A percentile compares a stretch with the other conserved stretches of the same genome.
Conservation (phyloP, 2,797 vertebrate genomes). For the Natrix natrix region DNA sequence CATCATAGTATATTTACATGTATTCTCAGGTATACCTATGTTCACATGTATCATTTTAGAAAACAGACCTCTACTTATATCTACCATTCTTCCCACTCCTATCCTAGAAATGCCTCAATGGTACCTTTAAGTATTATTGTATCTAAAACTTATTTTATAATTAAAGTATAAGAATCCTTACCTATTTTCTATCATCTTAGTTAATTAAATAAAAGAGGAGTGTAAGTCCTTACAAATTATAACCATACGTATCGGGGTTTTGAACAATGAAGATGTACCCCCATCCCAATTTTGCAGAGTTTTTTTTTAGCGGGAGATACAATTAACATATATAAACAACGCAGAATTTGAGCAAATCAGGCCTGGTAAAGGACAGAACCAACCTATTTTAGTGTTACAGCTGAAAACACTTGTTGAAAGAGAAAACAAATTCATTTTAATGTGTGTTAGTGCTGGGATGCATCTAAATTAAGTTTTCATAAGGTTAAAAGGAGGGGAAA, state of each 20-base stretch:
- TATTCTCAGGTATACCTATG: neutral
- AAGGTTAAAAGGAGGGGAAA: constrained; percentile 9
- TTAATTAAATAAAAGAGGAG: neutral
- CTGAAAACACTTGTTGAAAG: neutral
- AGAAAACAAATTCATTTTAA: constrained; percentile 15
- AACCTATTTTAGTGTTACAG: neutral
- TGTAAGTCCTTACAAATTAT: neutral
- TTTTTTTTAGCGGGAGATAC: neutral
- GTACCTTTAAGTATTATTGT: neutral
- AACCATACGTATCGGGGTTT: neutral
- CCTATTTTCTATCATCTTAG: neutral
- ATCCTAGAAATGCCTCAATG: neutral
- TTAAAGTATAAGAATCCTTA: neutral
- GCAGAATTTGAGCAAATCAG: neutral
- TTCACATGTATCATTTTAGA: neutral
- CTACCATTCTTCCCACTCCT: neutral
- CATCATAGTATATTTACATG: neutral
- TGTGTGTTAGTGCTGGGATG: constrained; percentile 6
- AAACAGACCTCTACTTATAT: neutral
- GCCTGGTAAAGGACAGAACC: neutral
- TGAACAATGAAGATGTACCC: neutral
- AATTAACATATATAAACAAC: neutral
- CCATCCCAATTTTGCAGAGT: neutral
- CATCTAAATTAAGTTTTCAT: constrained; percentile 9
- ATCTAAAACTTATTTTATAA: neutral